These are phyloP conservation scores for Yponomeuta sedellus DNA, from an alignment of 2,888 invertebrate species.

Conservation along the genomic window DNA sequence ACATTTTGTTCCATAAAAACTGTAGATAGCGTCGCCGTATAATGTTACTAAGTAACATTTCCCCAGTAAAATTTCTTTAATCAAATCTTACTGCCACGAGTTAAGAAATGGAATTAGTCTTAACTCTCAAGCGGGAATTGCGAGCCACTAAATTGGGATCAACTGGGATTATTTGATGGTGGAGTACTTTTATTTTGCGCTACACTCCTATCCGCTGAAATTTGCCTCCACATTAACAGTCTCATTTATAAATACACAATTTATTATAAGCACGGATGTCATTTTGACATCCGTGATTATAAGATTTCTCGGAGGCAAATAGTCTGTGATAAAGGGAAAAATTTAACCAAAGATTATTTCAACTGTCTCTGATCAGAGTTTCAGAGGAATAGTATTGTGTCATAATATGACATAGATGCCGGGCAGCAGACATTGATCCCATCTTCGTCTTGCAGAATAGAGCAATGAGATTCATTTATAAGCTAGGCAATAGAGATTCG, in stretches of 20 bases:
- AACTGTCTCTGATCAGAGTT: too few relatives aligned
- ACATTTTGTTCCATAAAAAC: too few relatives aligned
- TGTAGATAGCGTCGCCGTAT: not conserved
- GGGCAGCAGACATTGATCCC: too few relatives aligned
- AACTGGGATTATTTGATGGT: not conserved
- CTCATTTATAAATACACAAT: not conserved
- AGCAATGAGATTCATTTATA: too few relatives aligned
- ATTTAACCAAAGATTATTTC: too few relatives aligned
- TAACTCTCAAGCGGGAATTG: not conserved
- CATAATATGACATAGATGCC: too few relatives aligned
- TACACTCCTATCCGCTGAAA: too few relatives aligned
- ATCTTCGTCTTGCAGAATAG: too few relatives aligned
- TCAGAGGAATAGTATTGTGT: too few relatives aligned
- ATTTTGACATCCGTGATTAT: too few relatives aligned
- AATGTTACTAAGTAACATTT: not conserved
- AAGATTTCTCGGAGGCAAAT: not conserved
- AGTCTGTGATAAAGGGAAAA: not conserved
- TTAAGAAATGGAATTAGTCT: not conserved
- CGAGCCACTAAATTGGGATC: conserved; percentile 1
- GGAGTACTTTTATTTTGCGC: not conserved
- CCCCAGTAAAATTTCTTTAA: not conserved
- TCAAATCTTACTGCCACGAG: not conserved
- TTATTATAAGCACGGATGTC: too few relatives aligned
- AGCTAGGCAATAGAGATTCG: too few relatives aligned
- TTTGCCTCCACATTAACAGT: not conserved